Conservation (phyloP, 2,888 invertebrate species). For the Limenitis camilla region DNA sequence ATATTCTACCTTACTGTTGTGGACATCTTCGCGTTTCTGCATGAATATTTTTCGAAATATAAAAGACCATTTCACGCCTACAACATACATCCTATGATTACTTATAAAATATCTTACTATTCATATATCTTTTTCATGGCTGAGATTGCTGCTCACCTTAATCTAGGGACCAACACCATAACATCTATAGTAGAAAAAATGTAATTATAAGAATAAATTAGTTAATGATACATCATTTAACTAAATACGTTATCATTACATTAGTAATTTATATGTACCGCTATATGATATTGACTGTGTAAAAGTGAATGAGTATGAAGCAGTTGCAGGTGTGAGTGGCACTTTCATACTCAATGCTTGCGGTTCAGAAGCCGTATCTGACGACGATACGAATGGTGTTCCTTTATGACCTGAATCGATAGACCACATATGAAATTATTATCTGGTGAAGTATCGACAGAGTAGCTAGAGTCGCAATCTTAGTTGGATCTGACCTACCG, state of each 20-base stretch:
- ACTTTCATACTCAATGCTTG: slow-evolving; percentile 58
- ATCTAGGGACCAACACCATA: too few relatives aligned
- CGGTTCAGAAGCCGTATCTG: slow-evolving; percentile 25
- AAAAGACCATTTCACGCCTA: too few relatives aligned
- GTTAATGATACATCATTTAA: neutral
- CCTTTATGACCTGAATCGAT: slow-evolving; percentile 35
- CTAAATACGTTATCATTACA: neutral
- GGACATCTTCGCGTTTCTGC: slow-evolving; percentile 1
- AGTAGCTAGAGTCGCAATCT: slow-evolving; percentile 3
- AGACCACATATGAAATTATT: too few relatives aligned
- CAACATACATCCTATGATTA: too few relatives aligned
- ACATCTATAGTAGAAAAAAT: too few relatives aligned
- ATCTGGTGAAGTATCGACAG: too few relatives aligned
- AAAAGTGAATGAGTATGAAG: slow-evolving; percentile 56
- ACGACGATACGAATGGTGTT: slow-evolving; percentile 30
- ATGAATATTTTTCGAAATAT: neutral
- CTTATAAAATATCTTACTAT: too few relatives aligned
- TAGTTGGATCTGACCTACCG: slow-evolving; percentile 16
- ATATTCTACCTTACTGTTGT: slow-evolving; percentile 10
- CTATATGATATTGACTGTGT: slow-evolving; percentile 35
- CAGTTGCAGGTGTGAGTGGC: slow-evolving; percentile 50
- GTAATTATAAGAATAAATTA: too few relatives aligned
- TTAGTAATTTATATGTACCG: slow-evolving; percentile 22
- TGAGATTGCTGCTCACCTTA: too few relatives aligned
- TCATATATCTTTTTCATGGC: too few relatives aligned